These are phyloP conservation scores for Ommatoiulus sabulosus DNA, from an alignment of 2,888 invertebrate species.

Conservation along the genomic window DNA sequence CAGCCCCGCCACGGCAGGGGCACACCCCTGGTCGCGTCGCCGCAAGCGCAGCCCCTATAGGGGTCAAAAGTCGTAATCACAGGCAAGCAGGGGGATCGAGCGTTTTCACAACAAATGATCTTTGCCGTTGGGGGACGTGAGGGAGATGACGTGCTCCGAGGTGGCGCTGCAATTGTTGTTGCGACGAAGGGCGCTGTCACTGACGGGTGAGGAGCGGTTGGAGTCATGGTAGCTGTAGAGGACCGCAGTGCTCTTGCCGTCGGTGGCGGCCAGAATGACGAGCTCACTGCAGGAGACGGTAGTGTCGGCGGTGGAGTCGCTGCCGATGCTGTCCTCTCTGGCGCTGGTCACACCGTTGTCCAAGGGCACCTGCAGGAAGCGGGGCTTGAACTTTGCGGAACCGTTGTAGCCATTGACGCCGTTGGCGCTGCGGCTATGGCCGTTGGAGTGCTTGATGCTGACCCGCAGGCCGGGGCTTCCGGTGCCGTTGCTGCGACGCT, in stretches of 20 bases:
- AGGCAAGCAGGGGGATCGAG: neutral
- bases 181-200: neutral
- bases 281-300: slow-evolving; percentile 19
- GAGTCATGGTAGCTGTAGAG: neutral
- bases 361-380: slow-evolving; percentile 45
- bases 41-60: neutral
- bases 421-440: neutral
- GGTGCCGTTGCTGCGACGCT: neutral
- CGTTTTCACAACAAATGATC: slow-evolving; percentile 41
- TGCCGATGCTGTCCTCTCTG: slow-evolving; percentile 51
- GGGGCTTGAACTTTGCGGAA: neutral
- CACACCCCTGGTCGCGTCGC: neutral
- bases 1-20: neutral
- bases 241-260: slow-evolving; percentile 41
- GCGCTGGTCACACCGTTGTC: slow-evolving; percentile 16
- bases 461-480: neutral
- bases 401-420: slow-evolving; percentile 42
- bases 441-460: slow-evolving; percentile 50
- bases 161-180: neutral
- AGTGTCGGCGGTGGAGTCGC: slow-evolving; percentile 52
- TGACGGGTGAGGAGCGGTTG: neutral
- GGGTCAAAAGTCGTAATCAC: neutral
- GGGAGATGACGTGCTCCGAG: slow-evolving; percentile 32
- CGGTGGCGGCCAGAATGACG: neutral
- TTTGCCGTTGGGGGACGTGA: slow-evolving; percentile 29